These are phyloP conservation scores for Zaprionus gabonicus DNA, from an alignment of 1,140 invertebrate species.

Conservation along the genomic window DNA sequence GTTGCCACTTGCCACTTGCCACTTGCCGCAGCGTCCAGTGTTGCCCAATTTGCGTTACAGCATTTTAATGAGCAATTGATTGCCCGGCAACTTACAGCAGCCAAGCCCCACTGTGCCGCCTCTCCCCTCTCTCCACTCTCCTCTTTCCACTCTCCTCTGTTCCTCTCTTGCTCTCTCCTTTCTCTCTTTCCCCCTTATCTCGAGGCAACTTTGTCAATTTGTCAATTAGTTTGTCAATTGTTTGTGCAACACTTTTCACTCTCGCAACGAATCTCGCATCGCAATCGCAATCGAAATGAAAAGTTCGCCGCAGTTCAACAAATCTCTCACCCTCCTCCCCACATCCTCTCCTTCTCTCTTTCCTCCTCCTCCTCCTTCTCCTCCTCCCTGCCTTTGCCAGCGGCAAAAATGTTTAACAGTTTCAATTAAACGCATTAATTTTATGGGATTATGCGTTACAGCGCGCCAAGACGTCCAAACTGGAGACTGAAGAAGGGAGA, in stretches of 20 bases:
- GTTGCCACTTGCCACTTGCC: background rate
- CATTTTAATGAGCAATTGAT: slow-evolving; percentile 79
- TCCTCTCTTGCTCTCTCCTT: too few species aligned
- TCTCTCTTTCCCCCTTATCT: too few species aligned
- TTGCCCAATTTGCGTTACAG: slow-evolving; percentile 44
- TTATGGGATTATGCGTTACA: slow-evolving; percentile 69
- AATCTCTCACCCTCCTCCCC: slow-evolving; percentile 2
- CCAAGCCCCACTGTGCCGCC: too few species aligned
- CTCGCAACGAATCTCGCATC: slow-evolving; percentile 16
- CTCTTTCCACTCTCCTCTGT: too few species aligned
- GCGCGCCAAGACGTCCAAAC: slow-evolving; percentile 6
- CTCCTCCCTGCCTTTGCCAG: slow-evolving; percentile 29
- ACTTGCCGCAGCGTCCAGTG: background rate
- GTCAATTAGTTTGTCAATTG: slow-evolving; percentile 74
- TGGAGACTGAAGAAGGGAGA: background rate
- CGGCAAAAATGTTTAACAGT: slow-evolving; percentile 70
- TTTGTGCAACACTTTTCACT: slow-evolving; percentile 58
- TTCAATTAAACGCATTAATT: slow-evolving; percentile 83
- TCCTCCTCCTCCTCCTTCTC: background rate
- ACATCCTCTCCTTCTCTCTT: background rate
- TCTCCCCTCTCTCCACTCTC: too few species aligned
- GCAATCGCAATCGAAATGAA: slow-evolving; percentile 19
- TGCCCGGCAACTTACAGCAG: slow-evolving; percentile 29
- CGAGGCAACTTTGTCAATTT: slow-evolving; percentile 58
- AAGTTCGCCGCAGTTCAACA: slow-evolving; percentile 49